Evolutionary conservation across 2,113 vertebrate species (phyloP), one percentile per base, ranked within the genome.

Genomic region (Fulmarus glacialis): DNA sequence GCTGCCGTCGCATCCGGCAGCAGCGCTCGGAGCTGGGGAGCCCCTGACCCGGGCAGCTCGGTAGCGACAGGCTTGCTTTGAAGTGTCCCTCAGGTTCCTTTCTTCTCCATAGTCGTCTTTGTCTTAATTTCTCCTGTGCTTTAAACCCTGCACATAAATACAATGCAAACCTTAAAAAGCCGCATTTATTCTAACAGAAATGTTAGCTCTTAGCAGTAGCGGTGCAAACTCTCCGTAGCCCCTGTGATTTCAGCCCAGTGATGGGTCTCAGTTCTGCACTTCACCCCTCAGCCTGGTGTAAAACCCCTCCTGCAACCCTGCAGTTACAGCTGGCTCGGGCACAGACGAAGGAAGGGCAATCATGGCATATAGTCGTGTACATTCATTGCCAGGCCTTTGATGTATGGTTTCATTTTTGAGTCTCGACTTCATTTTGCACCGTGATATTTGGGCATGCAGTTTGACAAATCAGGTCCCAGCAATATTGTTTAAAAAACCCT

Each of bases 311-410:
- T n/a, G 60, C 74, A 48, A 4, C 26, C 72, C 70, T 23, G 53
- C 45, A 12, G 24, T 48, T 52, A 4, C 48, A 7, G n/a, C 58
- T 26, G 63, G 15, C 45, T 56, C 0, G 0, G 70, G 71, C 32
- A 40, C 30, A 19, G 48, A 17, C 0, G 4, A 60, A 6, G 8
- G 4, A 60, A 6, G 8, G 62, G 34, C 2, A 1, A 40, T 48
- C 45, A 3, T 32, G 55, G 47, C 3, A 1, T 16, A 1, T 30
- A 30, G 66, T 81, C 0, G 0, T 50, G 22, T 48, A 6, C 8
- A 0, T 66, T 74, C 78, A 11, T 29, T 82, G 89, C 27, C 58
- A 53, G 45, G 45, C 5, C 0, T 52, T 60, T 75, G 56, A 48
- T 43, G 14, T 40, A 74, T 14, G 40, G 27, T 50, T 91, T 91